Evolutionary conservation across 23 tunicate species (phyloP).

Genomic region (Halocynthia aurantium): DNA sequence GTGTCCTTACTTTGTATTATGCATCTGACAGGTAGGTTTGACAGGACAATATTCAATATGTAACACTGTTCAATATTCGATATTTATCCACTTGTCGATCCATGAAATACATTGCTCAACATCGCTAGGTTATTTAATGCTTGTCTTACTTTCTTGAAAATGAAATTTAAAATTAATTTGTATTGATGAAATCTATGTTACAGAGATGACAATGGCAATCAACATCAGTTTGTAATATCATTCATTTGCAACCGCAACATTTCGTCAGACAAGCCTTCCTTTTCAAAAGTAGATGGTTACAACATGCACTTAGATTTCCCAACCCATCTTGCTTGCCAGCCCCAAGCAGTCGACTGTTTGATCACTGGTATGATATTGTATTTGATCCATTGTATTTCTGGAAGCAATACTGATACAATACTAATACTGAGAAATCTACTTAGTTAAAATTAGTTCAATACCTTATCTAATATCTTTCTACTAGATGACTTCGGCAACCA

Average conservation of each 20-base stretch:
- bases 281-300: constrained; percentile 20
- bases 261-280: constrained; percentile 22
- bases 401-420: no score
- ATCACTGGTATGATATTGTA: constrained; percentile 28
- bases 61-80: no score
- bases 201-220: neutral
- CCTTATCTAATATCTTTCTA: neutral
- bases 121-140: no score
- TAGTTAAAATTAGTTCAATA: neutral
- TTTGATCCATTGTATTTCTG: neutral
- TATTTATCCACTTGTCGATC: no score
- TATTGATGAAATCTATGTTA: no score
- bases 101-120: no score
- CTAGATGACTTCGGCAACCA: constrained; percentile 57
- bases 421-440: no score
- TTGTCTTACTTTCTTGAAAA: no score
- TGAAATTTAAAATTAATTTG: no score
- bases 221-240: constrained; percentile 7
- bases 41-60: no score
- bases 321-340: constrained; percentile 59
- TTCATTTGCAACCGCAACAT: constrained; percentile 49
- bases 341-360: constrained; percentile 49
- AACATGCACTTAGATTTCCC: constrained; percentile 41
- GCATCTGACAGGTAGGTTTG: constrained; percentile 18
- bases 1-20: constrained; percentile 24